Conservation (phyloP, 1,140 invertebrate species). For the Drosophila ficusphila region DNA sequence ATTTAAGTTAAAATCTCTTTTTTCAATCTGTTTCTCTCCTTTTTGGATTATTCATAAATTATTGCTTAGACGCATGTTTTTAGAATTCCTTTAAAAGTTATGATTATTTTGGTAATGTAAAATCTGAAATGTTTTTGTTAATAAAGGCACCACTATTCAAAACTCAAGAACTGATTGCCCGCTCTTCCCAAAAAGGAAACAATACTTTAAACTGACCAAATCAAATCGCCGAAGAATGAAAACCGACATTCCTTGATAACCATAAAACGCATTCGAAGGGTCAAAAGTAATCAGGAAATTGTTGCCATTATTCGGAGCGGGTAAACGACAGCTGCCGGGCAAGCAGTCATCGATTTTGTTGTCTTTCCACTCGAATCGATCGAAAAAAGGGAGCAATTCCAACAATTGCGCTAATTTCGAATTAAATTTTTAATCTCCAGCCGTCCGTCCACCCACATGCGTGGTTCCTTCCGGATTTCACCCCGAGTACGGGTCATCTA, state of each 20-base stretch:
- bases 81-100: no score
- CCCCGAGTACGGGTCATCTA: conserved; percentile 54
- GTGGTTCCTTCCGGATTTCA: conserved; percentile 30
- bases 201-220: conserved; percentile 21
- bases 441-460: conserved; percentile 66
- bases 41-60: no score
- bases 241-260: conserved; percentile 53
- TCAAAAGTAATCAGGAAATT: conserved; percentile 77
- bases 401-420: conserved; percentile 82
- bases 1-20: no score
- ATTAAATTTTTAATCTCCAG: conserved; percentile 79
- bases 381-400: conserved; percentile 65
- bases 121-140: no score
- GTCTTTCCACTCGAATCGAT: conserved; percentile 55
- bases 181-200: neutral
- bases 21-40: no score
- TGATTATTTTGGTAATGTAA: no score
- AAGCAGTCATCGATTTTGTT: conserved; percentile 56
- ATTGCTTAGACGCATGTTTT: no score
- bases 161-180: no score
- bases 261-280: conserved; percentile 57
- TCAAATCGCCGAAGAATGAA: conserved; percentile 28
- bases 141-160: no score
- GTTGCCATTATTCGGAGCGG: conserved; percentile 55
- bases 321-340: conserved; percentile 41